Conservation (phyloP, 2,888 invertebrate species). For the Drosophila parthenogenetica region DNA sequence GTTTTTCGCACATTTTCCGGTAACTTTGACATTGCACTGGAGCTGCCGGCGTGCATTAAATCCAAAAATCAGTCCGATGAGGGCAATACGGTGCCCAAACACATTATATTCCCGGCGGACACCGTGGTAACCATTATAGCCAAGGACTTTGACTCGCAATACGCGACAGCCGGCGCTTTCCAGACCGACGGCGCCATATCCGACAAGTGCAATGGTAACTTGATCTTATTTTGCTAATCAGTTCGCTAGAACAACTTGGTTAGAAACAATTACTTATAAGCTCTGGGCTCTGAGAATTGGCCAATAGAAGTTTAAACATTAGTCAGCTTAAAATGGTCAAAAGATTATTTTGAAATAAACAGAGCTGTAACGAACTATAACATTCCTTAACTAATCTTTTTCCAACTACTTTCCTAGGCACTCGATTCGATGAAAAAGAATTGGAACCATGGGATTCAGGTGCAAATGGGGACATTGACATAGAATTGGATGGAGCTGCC, state of each 20-base stretch:
- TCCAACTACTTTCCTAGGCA: slow-evolving; percentile 65
- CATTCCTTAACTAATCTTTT: neutral
- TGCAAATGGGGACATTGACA: slow-evolving; percentile 87
- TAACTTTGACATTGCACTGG: slow-evolving; percentile 94
- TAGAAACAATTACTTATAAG: too few species aligned
- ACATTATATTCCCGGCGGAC: slow-evolving; percentile 90
- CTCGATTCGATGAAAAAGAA: slow-evolving; percentile 87
- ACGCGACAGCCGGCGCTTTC: slow-evolving; percentile 94
- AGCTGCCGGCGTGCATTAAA: slow-evolving; percentile 91
- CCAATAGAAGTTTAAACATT: neutral
- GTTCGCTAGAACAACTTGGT: too few species aligned
- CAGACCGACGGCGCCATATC: slow-evolving; percentile 96
- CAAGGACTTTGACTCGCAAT: slow-evolving; percentile 94
- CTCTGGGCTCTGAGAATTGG: too few species aligned
- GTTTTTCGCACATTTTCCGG: slow-evolving; percentile 95
- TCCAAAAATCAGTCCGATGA: slow-evolving; percentile 82
- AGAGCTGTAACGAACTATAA: too few species aligned
- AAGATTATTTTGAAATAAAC: too few species aligned
- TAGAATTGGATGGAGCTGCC: slow-evolving; percentile 90
- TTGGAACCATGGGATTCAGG: slow-evolving; percentile 95
- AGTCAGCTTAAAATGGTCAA: neutral
- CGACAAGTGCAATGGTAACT: slow-evolving; percentile 90
- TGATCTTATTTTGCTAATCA: neutral
- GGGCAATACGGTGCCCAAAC: slow-evolving; percentile 77
- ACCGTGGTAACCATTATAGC: slow-evolving; percentile 94